phyloP scores from a whole-genome alignment of 2,888 invertebrate species.

The Andrena marginata region DNA sequence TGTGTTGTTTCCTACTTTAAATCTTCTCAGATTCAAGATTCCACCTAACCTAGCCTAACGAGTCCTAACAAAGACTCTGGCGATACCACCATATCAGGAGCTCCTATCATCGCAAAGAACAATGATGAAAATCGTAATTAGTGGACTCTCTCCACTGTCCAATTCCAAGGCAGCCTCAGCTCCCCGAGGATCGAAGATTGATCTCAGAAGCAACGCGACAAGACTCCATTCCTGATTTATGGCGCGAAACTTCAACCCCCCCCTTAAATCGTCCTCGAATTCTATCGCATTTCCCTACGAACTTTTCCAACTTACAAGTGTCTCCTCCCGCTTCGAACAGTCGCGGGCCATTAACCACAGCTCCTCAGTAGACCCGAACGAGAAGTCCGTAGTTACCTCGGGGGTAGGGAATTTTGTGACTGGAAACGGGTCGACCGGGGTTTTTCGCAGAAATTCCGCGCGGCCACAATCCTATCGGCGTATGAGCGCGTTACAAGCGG shows the following conservation, averaged over 20 bases:
- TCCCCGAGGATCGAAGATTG: neutral
- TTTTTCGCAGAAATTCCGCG: conserved; percentile 35
- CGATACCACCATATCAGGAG: too few relatives aligned
- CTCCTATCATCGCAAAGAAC: neutral
- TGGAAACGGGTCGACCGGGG: conserved; percentile 40
- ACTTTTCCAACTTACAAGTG: conserved; percentile 17
- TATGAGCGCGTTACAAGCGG: conserved; percentile 39
- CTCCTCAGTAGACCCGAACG: neutral
- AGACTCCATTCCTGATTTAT: conserved; percentile 18
- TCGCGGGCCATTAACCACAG: conserved; percentile 33
- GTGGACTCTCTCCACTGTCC: neutral
- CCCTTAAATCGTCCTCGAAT: neutral
- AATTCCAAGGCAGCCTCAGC: neutral
- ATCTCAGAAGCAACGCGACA: neutral
- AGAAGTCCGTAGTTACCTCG: conserved; percentile 14
- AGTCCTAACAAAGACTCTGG: too few relatives aligned
- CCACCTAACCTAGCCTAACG: too few relatives aligned
- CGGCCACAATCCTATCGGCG: conserved; percentile 43
- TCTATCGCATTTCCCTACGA: conserved; percentile 10
- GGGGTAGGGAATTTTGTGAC: conserved; percentile 1
- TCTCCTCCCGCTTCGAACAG: conserved; percentile 14
- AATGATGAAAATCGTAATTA: neutral
- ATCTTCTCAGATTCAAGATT: neutral
- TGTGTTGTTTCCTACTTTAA: neutral
- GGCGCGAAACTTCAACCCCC: conserved; percentile 12